A percentile compares a stretch with the other conserved stretches of the same genome.
Conservation (phyloP, 1,140 invertebrate species). For the Bombus terrestris region DNA sequence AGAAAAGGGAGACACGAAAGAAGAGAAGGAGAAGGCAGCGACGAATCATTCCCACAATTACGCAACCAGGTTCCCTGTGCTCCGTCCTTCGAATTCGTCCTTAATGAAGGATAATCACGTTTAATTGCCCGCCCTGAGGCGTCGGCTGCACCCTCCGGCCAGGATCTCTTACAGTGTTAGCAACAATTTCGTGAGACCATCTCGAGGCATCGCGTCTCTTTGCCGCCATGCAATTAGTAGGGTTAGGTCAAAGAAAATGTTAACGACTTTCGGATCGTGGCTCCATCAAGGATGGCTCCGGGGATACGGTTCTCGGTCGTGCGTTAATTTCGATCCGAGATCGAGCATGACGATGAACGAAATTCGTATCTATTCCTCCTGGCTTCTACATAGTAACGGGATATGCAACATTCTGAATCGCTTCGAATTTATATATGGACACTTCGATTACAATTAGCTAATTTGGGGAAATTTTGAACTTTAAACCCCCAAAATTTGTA, state of each 20-base stretch:
- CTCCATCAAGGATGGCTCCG: slow-evolving; percentile 7
- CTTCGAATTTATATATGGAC: too few species aligned
- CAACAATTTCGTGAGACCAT: slow-evolving; percentile 58
- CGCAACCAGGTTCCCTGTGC: slow-evolving; percentile 65
- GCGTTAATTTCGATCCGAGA: slow-evolving; percentile 8
- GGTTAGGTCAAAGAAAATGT: slow-evolving; percentile 38
- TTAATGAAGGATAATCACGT: slow-evolving; percentile 79
- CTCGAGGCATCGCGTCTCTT: slow-evolving; percentile 21
- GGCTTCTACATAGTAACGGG: too few species aligned
- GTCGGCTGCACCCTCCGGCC: slow-evolving; percentile 57
- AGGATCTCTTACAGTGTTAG: slow-evolving; percentile 54
- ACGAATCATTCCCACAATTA: slow-evolving; percentile 78
- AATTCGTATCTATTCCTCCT: neutral
- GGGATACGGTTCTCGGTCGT: neutral
- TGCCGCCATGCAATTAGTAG: slow-evolving; percentile 42
- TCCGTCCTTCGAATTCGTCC: slow-evolving; percentile 73
- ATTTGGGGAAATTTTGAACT: too few species aligned
- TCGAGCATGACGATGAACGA: neutral
- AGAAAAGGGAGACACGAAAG: slow-evolving; percentile 48
- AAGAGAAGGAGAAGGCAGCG: slow-evolving; percentile 63
- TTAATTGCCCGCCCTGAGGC: slow-evolving; percentile 75
- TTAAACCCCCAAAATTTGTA: too few species aligned
- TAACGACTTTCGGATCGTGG: slow-evolving; percentile 40
- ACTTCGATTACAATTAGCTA: too few species aligned
- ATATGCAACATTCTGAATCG: too few species aligned